These are phyloP conservation scores for Brachionus koreanus DNA, from an alignment of 1,140 invertebrate species.

Conservation along the genomic window DNA sequence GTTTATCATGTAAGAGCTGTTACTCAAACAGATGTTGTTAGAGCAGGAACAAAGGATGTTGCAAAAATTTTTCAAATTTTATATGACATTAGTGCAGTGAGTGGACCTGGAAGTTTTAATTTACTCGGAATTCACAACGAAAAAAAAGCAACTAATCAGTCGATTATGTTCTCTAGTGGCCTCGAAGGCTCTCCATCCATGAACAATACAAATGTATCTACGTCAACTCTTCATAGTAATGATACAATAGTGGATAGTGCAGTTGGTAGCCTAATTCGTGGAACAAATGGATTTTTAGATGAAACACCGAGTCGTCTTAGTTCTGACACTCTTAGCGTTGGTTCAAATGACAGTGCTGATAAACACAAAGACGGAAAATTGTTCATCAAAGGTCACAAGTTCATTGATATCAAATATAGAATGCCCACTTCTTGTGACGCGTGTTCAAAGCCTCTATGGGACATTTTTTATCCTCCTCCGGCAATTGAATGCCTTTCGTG, in stretches of 20 bases:
- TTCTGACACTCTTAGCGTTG: constrained; percentile 31
- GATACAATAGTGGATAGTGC: constrained; percentile 19
- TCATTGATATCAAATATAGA: constrained; percentile 90
- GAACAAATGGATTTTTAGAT: background rate
- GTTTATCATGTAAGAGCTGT: constrained; percentile 96
- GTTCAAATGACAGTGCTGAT: constrained; percentile 40
- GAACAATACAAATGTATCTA: constrained; percentile 22
- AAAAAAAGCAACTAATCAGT: constrained; percentile 13
- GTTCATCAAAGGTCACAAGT: constrained; percentile 73
- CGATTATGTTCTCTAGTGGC: background rate
- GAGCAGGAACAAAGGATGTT: constrained; percentile 96
- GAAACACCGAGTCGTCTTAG: background rate
- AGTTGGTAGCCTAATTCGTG: background rate
- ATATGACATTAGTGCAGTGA: constrained; percentile 55
- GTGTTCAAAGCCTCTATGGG: constrained; percentile 91
- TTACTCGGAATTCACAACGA: constrained; percentile 7
- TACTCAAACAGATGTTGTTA: constrained; percentile 94
- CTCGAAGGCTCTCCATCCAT: constrained; percentile 21
- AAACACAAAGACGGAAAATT: constrained; percentile 37
- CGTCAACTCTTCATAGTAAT: constrained; percentile 15
- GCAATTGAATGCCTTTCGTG: constrained; percentile 92
- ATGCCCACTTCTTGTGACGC: constrained; percentile 96
- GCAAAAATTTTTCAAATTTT: constrained; percentile 80
- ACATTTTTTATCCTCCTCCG: constrained; percentile 90
- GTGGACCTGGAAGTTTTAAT: constrained; percentile 33